Percentiles rank a stretch among this genome's conserved stretches.
Evolutionary conservation across 2,113 vertebrate species (phyloP).

Genomic region (Ahaetulla prasina): DNA sequence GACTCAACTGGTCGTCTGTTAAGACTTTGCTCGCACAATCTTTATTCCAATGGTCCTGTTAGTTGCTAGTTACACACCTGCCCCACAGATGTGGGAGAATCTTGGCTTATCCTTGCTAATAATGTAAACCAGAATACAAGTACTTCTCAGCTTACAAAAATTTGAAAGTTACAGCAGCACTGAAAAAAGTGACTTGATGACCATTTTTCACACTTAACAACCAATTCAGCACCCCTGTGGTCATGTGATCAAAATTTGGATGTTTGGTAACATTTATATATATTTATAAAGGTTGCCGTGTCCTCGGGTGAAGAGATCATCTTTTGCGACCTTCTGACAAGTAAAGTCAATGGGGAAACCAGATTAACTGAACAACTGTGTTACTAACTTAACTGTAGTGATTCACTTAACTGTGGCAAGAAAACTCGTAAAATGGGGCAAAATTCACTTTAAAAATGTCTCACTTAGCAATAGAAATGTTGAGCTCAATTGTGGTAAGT

Average conservation of each 20-base stretch:
- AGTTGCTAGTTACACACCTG: background rate
- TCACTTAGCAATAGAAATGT: no score
- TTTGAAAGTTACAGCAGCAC: background rate
- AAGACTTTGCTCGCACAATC: background rate
- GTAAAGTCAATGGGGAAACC: no score
- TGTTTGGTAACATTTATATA: background rate
- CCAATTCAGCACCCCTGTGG: background rate
- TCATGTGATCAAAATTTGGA: background rate
- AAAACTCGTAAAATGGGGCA: no score
- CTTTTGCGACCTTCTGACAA: no score
- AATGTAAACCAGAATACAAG: background rate
- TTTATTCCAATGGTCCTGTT: background rate
- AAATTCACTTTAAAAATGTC: no score
- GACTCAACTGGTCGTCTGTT: background rate
- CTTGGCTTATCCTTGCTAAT: background rate
- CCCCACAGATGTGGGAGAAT: background rate
- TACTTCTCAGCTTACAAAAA: background rate
- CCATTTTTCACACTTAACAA: background rate
- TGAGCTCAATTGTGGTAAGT: no score
- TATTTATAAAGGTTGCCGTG: background rate
- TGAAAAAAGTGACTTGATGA: background rate
- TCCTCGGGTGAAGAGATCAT: background rate
- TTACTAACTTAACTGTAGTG: no score
- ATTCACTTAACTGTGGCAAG: no score
- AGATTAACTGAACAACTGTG: no score